Percentiles rank a stretch among this genome's conserved stretches.
Conservation (phyloP, 2,797 vertebrate genomes). For the Phrynocephalus forsythii region DNA sequence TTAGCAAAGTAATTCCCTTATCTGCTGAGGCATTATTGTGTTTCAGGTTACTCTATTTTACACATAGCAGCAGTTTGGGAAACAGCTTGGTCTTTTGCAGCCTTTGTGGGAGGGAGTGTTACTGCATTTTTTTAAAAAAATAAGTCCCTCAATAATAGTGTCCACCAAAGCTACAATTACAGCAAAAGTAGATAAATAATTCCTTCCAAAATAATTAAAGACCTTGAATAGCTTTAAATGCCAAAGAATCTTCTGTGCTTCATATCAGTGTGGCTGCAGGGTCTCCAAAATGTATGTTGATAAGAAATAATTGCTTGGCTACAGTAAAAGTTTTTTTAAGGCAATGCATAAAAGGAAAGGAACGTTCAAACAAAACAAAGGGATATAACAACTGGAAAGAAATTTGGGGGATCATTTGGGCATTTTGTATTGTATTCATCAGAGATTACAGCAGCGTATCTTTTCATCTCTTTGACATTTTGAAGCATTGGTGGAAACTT, state of each 20-base stretch:
- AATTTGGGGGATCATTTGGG: background rate
- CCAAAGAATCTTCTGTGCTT: conserved; percentile 8
- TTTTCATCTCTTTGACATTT: background rate
- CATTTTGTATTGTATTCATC: background rate
- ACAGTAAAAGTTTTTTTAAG: no score
- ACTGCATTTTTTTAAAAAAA: background rate
- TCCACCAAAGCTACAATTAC: background rate
- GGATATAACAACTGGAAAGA: no score
- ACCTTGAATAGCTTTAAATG: background rate
- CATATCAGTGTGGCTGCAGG: background rate
- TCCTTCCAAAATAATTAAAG: conserved; percentile 11
- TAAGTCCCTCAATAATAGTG: background rate
- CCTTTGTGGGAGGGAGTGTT: background rate
- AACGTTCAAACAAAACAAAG: no score
- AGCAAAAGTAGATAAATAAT: background rate
- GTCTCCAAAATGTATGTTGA: background rate
- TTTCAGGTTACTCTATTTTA: conserved; percentile 37
- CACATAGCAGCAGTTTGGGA: conserved; percentile 31
- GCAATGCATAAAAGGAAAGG: no score
- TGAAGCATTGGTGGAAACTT: background rate
- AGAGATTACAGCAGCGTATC: background rate
- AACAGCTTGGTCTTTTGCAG: conserved; percentile 28
- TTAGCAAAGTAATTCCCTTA: conserved; percentile 57
- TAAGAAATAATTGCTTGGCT: conserved; percentile 16
- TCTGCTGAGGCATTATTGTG: conserved; percentile 43